A percentile compares a stretch with the other conserved stretches of the same genome.
Evolutionary conservation across 2,113 vertebrate species (phyloP).

Genomic region (Gadus macrocephalus): DNA sequence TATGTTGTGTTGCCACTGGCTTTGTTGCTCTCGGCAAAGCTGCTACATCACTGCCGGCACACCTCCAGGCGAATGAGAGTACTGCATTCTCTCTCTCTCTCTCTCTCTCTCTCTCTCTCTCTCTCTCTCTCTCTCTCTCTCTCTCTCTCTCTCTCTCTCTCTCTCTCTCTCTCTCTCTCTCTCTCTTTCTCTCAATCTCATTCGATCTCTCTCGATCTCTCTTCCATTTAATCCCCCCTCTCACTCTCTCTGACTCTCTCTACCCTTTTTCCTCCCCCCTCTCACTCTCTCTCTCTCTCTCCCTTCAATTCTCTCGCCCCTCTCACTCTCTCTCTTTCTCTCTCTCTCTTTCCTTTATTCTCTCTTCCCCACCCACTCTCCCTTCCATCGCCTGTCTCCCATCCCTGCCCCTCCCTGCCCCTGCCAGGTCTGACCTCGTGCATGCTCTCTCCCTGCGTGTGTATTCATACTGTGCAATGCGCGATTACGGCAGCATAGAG

Average conservation of each 20-base stretch:
- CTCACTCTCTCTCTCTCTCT: conserved; percentile 2
- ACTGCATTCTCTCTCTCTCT: conserved; percentile 1
- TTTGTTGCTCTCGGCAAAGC: neutral
- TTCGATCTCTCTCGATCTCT: conserved; percentile 1
- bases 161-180: conserved; percentile 7
- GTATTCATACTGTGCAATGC: neutral
- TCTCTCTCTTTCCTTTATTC: neutral
- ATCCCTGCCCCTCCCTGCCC: too few relatives aligned
- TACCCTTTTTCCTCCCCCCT: conserved; percentile 14
- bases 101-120: conserved; percentile 19
- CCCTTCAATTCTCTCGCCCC: neutral
- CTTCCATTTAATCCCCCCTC: conserved; percentile 15
- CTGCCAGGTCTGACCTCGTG: too few relatives aligned
- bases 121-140: conserved; percentile 6
- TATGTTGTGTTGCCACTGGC: neutral
- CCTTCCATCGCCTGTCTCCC: too few relatives aligned
- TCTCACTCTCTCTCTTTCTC: conserved; percentile 8
- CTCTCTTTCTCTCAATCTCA: conserved; percentile 3
- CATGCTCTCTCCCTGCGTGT: too few relatives aligned
- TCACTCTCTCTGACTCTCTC: conserved; percentile 4
- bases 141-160: neutral
- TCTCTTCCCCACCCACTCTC: too few relatives aligned
- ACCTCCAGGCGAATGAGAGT: conserved; percentile 45
- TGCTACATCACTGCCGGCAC: conserved; percentile 2
- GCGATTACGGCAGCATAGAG: neutral